A percentile compares a stretch with the other conserved stretches of the same genome.
Conservation (phyloP, 2,113 vertebrate genomes). For the Callithrix jacchus region DNA sequence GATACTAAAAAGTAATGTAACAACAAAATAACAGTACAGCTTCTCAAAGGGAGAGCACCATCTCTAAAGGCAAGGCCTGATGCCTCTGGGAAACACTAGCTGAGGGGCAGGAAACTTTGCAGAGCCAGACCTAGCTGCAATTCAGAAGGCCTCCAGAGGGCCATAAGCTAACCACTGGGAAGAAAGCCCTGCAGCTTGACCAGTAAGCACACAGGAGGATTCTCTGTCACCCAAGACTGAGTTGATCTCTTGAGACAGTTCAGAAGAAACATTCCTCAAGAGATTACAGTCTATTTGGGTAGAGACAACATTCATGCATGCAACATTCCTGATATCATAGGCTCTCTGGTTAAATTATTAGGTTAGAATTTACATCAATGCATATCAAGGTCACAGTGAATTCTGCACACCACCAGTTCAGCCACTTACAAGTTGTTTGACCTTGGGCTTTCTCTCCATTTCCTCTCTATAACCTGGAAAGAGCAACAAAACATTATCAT, state of each 20-base stretch:
- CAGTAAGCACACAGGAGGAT: background rate
- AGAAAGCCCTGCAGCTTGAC: background rate
- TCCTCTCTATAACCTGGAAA: background rate
- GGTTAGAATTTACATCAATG: background rate
- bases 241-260: background rate
- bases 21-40: background rate
- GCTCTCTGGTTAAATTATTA: background rate
- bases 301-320: background rate
- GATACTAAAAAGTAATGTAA: background rate
- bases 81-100: background rate
- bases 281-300: background rate
- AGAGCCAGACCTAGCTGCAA: background rate
- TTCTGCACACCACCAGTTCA: background rate
- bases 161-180: background rate
- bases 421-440: background rate
- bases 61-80: background rate
- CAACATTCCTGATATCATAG: background rate
- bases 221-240: background rate
- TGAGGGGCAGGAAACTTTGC: background rate
- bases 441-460: background rate
- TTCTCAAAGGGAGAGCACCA: background rate
- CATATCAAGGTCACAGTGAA: background rate
- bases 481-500: background rate
- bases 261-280: slow-evolving; percentile 1
- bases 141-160: background rate